Conservation (phyloP, 2,797 vertebrate species). For the Xenops minutus region DNA sequence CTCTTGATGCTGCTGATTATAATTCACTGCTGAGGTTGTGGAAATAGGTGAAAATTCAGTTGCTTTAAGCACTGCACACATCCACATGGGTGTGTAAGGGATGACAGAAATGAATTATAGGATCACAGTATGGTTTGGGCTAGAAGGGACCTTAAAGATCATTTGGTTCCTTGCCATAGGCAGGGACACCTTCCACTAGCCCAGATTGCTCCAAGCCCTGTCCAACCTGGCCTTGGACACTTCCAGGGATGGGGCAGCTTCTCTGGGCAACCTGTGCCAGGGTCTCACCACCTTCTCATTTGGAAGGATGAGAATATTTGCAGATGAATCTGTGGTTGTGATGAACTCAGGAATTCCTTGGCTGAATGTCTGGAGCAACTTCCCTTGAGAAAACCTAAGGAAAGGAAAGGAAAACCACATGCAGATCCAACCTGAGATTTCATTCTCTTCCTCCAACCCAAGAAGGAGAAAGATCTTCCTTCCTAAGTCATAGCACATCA, state of each 20-base stretch:
- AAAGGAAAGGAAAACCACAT: not conserved
- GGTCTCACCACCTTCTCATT: rapidly evolving
- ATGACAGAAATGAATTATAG: not conserved
- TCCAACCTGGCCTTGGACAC: rapidly evolving
- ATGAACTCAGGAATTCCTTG: not conserved
- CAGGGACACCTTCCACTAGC: rapidly evolving
- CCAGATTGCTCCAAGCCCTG: rapidly evolving
- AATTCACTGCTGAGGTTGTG: not conserved
- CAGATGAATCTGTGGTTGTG: not conserved
- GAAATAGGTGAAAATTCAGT: not conserved
- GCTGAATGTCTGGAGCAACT: not conserved
- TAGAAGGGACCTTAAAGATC: not conserved
- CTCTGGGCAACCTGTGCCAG: not conserved
- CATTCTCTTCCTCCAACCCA: not conserved
- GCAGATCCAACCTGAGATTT: not conserved
- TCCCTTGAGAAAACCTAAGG: not conserved
- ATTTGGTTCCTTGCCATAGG: not conserved
- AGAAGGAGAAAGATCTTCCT: not conserved
- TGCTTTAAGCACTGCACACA: not conserved
- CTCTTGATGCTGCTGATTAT: not conserved
- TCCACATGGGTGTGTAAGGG: rapidly evolving
- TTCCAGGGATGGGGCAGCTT: not conserved
- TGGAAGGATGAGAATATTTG: not conserved
- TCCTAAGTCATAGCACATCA: not conserved
- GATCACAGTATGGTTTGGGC: not conserved